Evolutionary conservation across 2,888 invertebrate genomes (phyloP), one percentile per base, ranked within the genome.

Genomic region (Spilosoma lubricipeda): DNA sequence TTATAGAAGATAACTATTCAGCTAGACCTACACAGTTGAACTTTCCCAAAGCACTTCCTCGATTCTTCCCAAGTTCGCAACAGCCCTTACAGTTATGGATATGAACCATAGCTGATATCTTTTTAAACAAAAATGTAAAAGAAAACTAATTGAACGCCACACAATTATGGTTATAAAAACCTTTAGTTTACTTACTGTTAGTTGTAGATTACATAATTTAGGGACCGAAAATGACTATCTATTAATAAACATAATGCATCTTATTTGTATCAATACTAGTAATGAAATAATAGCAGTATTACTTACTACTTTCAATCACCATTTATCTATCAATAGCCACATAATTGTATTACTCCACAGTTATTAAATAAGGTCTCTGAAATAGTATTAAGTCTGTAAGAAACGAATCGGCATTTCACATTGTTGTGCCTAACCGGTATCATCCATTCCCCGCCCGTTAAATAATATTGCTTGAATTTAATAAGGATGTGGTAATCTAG

Each of bases 351-450:
- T 20, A 20, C 48, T 20, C 48, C 20, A 20, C 20, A 20, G 2
- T n/a, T 56, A 56, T n/a, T 42, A 42, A 3, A 42, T 33, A 67
- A 45, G 48, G 45, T 30, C 33, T 30, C 20, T 30, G 27, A 33
- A 68, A 59, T 67, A 67, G 59, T 48, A 33, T 45, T 67, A 72
- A 27, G 63, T 67, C 33, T 65, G 23, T 56, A 71, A 65, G n/a
- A 23, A 23, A 27, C 18, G 27, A 11, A 39, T 65, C 30, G 42
- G 52, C 42, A 66, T 45, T 30, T 52, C 69, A n/a, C 27, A 48
- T 4, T 64, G 27, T 52, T 52, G 75, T 80, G 77, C 48, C 76
- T 76, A 76, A 70, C 66, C 66, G 27, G 52, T 48, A 69, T 56
- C 59, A 72, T 75, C 66, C 75, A 66, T 63, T 59, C 9, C 69